Evolutionary conservation across 2,888 invertebrate genomes (phyloP), one percentile per base, ranked within the genome.

Genomic region (Notocelia uddmanniana): DNA sequence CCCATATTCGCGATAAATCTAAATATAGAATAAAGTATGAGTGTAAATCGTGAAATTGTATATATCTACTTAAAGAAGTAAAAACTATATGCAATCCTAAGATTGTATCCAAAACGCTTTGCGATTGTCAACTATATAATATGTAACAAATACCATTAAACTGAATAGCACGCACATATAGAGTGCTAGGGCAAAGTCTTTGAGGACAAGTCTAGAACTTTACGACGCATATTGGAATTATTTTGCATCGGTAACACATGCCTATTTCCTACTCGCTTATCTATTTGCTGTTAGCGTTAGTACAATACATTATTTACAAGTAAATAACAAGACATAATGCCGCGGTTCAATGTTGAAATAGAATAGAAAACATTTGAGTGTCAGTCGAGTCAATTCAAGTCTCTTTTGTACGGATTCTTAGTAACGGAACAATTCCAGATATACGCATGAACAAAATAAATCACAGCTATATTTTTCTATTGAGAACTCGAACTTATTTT

Each of bases 141-240:
- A 15, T 2, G 15, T 5, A 15, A 3, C 8, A 11, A 37, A 13
- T 37, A 37, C 13, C 13, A 37, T 13, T 37, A 13, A 13, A 37
- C 13, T 8, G 11, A 3, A 11, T 5, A 6, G 13, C 1, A 15
- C 45, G 45, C 45, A 45, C 45, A 45, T n/a, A 45, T 15, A 37
- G 34, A 37, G n/a, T n/a, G 45, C 8, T 8, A 45, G 45, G n/a
- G 45, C 45, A 45, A 45, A 45, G 45, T 31, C 31, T 31, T 31
- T 31, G 31, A 8, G 34, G 11, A 6, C 58, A 37, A 58, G 21
- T 55, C 41, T 41, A 55, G 23, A 26, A 66, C 34, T 48, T 21
- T 37, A 54, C 66, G 23, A 55, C 23, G 66, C 66, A 55, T 54
- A 63, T 52, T 11, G 50, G 50, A 63, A 63, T 63, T 50, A 63